phyloP scores from a whole-genome alignment of 64 coral and sea anemone species.

The Actinia tenebrosa region DNA sequence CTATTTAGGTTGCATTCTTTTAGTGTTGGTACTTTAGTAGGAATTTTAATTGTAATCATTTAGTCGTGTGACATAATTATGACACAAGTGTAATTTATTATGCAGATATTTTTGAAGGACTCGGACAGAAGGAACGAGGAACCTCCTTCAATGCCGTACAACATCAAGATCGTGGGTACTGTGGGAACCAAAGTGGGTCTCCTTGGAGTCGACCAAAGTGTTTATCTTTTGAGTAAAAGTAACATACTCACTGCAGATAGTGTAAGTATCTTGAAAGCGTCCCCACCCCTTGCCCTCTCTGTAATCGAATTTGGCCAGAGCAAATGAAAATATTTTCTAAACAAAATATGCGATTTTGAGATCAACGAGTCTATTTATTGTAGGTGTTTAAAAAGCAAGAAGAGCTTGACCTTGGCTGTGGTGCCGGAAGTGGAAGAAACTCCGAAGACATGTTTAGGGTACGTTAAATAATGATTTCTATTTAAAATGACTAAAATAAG shows the following conservation, averaged over 20 bases:
- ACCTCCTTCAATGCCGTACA: not conserved
- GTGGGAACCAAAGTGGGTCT: constrained; percentile 55
- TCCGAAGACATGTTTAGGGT: constrained; percentile 78
- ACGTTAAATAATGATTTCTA: not conserved
- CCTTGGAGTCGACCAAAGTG: constrained; percentile 74
- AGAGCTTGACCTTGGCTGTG: constrained; percentile 87
- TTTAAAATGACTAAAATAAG: not conserved
- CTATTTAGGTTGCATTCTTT: no score
- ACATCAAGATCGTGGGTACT: constrained; percentile 23
- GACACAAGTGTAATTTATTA: not conserved
- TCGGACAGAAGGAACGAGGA: not conserved
- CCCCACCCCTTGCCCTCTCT: not conserved
- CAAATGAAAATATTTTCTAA: not conserved
- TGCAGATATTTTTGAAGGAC: not conserved
- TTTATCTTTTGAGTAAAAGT: constrained; percentile 81
- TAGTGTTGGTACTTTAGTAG: no score
- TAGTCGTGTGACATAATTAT: no score
- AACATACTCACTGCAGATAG: constrained; percentile 66
- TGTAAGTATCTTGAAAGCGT: constrained; percentile 28
- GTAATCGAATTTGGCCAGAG: not conserved
- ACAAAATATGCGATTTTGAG: not conserved
- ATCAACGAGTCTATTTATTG: not conserved
- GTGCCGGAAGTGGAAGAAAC: constrained; percentile 71
- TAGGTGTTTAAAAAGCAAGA: constrained; percentile 73
- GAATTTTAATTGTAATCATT: no score